phyloP scores from a whole-genome alignment of 2,888 invertebrate genomes.

The Agonopterix alstromeriana region DNA sequence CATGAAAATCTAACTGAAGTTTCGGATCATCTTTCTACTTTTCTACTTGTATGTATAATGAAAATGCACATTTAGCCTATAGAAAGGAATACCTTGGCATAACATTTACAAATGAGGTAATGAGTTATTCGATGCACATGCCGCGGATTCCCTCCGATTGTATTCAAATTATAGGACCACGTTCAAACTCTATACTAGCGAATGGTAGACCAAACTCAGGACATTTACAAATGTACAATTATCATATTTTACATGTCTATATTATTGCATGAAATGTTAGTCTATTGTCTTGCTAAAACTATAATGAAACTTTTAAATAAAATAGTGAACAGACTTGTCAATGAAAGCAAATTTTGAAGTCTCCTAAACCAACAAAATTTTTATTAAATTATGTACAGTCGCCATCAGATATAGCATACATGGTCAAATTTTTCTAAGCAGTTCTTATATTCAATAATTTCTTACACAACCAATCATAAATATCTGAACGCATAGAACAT shows the following conservation, averaged over 20 bases:
- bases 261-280: conserved; percentile 20
- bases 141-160: conserved; percentile 4
- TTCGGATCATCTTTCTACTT: too few species aligned
- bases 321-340: neutral
- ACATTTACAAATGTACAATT: conserved; percentile 21
- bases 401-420: too few species aligned
- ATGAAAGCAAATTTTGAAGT: neutral
- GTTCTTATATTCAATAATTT: too few species aligned
- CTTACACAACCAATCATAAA: too few species aligned
- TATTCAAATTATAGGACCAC: conserved; percentile 5
- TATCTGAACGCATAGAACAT: too few species aligned
- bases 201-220: conserved; percentile 16
- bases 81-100: neutral
- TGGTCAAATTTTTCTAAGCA: too few species aligned
- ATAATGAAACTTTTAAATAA: neutral
- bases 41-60: too few species aligned
- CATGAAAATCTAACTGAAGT: too few species aligned
- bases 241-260: conserved; percentile 12
- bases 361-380: neutral
- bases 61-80: too few species aligned
- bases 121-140: neutral
- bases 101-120: neutral
- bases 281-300: neutral
- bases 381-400: neutral
- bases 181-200: conserved; percentile 20